These are phyloP conservation scores for Forbesichthys agassizii DNA, from an alignment of 2,113 vertebrate species.

Conservation along the genomic window DNA sequence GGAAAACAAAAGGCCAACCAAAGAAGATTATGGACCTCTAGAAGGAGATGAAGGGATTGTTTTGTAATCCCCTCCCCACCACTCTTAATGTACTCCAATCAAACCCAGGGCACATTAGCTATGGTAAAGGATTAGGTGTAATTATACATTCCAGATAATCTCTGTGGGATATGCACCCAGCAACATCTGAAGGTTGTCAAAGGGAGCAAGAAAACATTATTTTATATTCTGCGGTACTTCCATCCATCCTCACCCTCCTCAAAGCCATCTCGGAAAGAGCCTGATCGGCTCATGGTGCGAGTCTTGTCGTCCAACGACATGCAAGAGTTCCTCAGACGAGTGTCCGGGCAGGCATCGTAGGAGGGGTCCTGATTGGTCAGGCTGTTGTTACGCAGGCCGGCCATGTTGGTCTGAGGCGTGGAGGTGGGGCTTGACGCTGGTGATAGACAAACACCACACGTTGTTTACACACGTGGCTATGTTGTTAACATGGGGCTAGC, in stretches of 20 bases:
- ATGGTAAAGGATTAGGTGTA: constrained; percentile 28
- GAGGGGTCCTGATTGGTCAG: constrained; percentile 88
- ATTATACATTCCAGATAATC: constrained; percentile 19
- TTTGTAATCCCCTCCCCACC: constrained; percentile 53
- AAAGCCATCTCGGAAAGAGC: constrained; percentile 96
- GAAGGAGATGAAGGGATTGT: constrained; percentile 41
- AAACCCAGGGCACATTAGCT: constrained; percentile 4
- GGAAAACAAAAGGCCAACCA: constrained; percentile 45
- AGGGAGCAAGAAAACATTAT: not conserved
- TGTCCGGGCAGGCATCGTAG: constrained; percentile 84
- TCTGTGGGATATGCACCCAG: not conserved
- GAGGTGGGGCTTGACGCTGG: constrained; percentile 88
- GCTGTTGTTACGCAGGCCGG: constrained; percentile 88
- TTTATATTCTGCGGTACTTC: not conserved
- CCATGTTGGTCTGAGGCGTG: constrained; percentile 86
- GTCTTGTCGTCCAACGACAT: constrained; percentile 96
- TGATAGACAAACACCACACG: constrained; percentile 1
- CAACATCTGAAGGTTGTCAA: constrained; percentile 5
- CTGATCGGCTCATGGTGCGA: constrained; percentile 94
- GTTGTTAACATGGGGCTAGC: too few relatives aligned
- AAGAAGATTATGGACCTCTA: constrained; percentile 65
- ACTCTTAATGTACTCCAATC: constrained; percentile 5
- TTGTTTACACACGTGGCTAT: too few relatives aligned
- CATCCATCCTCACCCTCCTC: constrained; percentile 88
- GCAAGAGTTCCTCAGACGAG: constrained; percentile 93